Evolutionary conservation across 2,888 invertebrate genomes (phyloP), one percentile per base, ranked within the genome.

Genomic region (Punctoribates punctum): DNA sequence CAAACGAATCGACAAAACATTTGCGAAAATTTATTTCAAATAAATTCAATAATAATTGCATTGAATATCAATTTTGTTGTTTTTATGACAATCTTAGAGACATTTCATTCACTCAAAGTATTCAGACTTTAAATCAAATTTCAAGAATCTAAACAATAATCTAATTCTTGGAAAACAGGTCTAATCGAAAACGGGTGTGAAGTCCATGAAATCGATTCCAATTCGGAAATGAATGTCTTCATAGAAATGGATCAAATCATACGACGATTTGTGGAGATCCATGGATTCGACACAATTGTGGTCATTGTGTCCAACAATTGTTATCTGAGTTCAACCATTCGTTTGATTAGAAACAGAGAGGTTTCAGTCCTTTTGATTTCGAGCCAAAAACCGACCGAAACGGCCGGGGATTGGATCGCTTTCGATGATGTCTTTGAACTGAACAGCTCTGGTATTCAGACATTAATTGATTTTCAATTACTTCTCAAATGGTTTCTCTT

Each of bases 61-160:
- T 65, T 38, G 65, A 65, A 65, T 65, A 65, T 65, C 5, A 38
- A 20, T 65, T 65, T 20, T 25, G n/a, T 65, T 65, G 65, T 38
- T 2, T 38, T 29, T 29, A 1, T 2, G n/a, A 62, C 29, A 34
- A 65, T 0, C 65, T 27, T 17, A 29, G 29, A 65, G 34, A 65
- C 20, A 20, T n/a, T 34, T 65, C 65, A 38, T 20, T 65, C 38
- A 34, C 27, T 65, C 34, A 65, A 34, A 34, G 65, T 65, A 65
- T 65, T 34, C 34, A 34, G 8, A 6, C 34, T n/a, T n/a, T 46
- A 9, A 51, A 51, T 51, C 13, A 13, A n/a, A n/a, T 46, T 46
- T 51, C 51, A 51, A 5, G 4, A 4, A n/a, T 51, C 13, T 51
- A 51, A 13, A 8, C 51, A 4, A 20, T 51, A n/a, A 20, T 51